Evolutionary conservation across 1,140 invertebrate genomes (phyloP).

Genomic region (Druon quercuslanigerum): DNA sequence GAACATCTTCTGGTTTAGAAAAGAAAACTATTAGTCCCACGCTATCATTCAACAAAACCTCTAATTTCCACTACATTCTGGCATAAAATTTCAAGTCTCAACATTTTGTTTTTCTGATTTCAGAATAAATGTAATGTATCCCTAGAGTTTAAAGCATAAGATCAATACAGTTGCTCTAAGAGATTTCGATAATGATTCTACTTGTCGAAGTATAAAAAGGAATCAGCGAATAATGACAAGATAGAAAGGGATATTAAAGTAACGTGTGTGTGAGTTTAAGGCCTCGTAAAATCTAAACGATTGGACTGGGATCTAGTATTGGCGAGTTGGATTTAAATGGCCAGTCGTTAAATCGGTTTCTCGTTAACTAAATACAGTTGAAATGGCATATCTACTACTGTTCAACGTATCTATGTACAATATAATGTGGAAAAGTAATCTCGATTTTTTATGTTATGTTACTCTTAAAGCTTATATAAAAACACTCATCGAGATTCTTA

Average conservation of each 20-base stretch:
- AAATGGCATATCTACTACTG: constrained; percentile 27
- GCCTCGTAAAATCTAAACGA: constrained; percentile 37
- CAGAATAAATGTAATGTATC: too few relatives aligned
- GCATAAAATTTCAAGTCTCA: too few relatives aligned
- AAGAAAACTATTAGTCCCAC: too few relatives aligned
- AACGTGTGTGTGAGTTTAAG: constrained; percentile 26
- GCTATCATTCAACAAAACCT: too few relatives aligned
- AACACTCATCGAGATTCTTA: constrained; percentile 22
- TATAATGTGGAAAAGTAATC: not conserved
- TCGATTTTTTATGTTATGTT: constrained; percentile 25
- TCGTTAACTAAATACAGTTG: constrained; percentile 38
- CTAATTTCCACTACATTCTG: too few relatives aligned
- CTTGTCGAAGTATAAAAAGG: constrained; percentile 13
- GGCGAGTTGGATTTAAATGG: constrained; percentile 36
- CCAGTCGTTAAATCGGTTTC: constrained; percentile 39
- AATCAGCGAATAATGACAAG: constrained; percentile 39
- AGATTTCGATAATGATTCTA: constrained; percentile 5
- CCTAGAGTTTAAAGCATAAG: too few relatives aligned
- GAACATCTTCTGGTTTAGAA: too few relatives aligned
- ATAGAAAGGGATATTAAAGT: constrained; percentile 45
- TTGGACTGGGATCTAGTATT: constrained; percentile 2
- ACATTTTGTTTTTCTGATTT: too few relatives aligned
- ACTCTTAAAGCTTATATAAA: constrained; percentile 2
- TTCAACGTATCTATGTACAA: not conserved
- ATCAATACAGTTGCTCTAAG: not conserved